Evolutionary conservation across 2,888 invertebrate genomes (phyloP).

Genomic region (Rutpela maculata): DNA sequence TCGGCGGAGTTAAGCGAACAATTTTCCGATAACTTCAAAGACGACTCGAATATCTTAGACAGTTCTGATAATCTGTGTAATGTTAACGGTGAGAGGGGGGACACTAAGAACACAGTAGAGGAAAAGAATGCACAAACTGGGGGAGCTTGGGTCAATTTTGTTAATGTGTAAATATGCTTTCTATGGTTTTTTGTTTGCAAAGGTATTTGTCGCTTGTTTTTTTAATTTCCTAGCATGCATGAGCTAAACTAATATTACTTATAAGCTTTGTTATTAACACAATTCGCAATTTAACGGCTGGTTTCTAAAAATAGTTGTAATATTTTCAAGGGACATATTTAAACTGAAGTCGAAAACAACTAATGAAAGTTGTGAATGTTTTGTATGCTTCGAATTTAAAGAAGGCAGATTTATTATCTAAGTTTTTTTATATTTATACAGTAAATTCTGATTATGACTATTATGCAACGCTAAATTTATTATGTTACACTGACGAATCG

Average conservation of each 20-base stretch:
- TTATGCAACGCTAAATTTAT: too few relatives aligned
- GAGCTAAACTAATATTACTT: conserved; percentile 48
- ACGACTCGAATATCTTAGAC: conserved; percentile 47
- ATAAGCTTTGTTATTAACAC: conserved; percentile 47
- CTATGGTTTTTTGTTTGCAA: conserved; percentile 65
- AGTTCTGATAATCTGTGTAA: conserved; percentile 58
- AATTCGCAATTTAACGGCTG: not conserved
- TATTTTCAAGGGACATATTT: too few relatives aligned
- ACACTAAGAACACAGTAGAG: conserved; percentile 47
- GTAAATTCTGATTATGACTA: too few relatives aligned
- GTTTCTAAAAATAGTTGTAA: too few relatives aligned
- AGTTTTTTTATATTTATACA: too few relatives aligned
- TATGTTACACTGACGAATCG: too few relatives aligned
- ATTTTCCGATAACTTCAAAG: conserved; percentile 61
- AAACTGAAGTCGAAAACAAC: too few relatives aligned
- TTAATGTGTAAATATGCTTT: conserved; percentile 74
- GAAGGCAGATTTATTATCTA: too few relatives aligned
- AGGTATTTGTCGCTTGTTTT: conserved; percentile 63
- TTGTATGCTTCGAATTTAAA: too few relatives aligned
- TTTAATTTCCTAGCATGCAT: conserved; percentile 57
- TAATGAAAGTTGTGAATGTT: too few relatives aligned
- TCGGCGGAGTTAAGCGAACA: conserved; percentile 49
- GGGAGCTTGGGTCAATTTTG: conserved; percentile 74
- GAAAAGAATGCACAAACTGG: conserved; percentile 57
- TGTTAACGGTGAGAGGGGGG: conserved; percentile 49